Percentiles rank a stretch among this genome's conserved stretches.
phyloP scores from a whole-genome alignment of 2,797 vertebrate genomes.

The Rhinichthys osculus region DNA sequence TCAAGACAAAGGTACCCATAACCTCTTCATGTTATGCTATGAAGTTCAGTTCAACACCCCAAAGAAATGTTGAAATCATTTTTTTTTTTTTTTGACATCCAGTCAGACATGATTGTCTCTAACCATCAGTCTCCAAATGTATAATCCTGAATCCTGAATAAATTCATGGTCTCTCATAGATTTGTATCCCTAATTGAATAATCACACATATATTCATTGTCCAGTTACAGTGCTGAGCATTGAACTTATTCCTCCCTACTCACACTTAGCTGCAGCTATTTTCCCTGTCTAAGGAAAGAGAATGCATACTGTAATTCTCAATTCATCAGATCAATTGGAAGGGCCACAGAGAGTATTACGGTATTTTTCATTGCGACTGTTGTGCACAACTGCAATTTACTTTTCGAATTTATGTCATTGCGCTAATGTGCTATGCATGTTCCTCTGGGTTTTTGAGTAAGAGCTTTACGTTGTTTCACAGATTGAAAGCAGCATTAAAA shows the following conservation, averaged over 20 bases:
- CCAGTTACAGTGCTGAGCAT: not conserved
- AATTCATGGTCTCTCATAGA: not conserved
- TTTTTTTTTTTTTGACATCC: not conserved
- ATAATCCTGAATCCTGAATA: not conserved
- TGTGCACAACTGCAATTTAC: conserved; percentile 58
- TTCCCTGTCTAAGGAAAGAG: conserved; percentile 70
- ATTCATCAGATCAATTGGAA: conserved; percentile 82
- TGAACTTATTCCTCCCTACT: conserved; percentile 1
- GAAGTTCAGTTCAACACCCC: conserved; percentile 8
- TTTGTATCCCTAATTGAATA: conserved; percentile 15
- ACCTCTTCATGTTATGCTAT: not conserved
- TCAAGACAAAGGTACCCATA: not conserved
- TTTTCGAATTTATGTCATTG: conserved; percentile 62
- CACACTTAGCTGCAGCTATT: not conserved
- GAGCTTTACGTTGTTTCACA: conserved; percentile 48
- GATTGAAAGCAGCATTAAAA: conserved; percentile 58
- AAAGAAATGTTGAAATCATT: conserved; percentile 13
- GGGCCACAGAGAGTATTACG: conserved; percentile 68
- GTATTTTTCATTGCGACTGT: conserved; percentile 69
- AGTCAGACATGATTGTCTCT: not conserved
- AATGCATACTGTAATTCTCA: conserved; percentile 65
- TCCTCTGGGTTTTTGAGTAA: conserved; percentile 44
- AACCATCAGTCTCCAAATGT: not conserved
- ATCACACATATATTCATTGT: conserved; percentile 4
- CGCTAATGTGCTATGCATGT: conserved; percentile 52